These are phyloP conservation scores for Keiferia lycopersicella DNA, from an alignment of 2,888 invertebrate genomes.

Conservation along the genomic window DNA sequence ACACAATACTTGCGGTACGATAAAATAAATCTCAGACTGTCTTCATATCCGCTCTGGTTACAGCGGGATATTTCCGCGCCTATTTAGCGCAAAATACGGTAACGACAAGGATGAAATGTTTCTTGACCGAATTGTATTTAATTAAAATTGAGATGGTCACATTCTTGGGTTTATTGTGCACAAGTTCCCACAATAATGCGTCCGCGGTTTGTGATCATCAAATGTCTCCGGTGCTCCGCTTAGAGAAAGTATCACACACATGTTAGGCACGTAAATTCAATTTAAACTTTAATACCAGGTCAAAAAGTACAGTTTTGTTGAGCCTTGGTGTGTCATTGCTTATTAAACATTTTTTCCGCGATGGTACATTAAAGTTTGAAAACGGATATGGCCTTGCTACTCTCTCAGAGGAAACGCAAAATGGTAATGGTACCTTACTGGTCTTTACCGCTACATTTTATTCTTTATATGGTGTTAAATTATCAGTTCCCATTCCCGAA, in stretches of 20 bases:
- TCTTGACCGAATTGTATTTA: not conserved
- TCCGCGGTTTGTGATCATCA: constrained; percentile 14
- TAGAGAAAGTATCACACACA: constrained; percentile 22
- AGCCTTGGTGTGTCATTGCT: constrained; percentile 46
- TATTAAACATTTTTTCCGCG: constrained; percentile 50
- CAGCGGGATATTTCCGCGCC: not conserved
- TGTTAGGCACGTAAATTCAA: constrained; percentile 25
- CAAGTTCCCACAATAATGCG: constrained; percentile 18
- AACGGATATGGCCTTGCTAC: constrained; percentile 45
- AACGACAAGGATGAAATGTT: not conserved
- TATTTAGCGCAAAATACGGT: constrained; percentile 9
- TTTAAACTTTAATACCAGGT: constrained; percentile 31
- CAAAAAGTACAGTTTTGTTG: constrained; percentile 46
- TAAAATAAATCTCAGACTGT: constrained; percentile 8
- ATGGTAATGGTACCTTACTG: constrained; percentile 30
- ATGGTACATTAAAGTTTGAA: constrained; percentile 38
- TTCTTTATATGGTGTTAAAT: constrained; percentile 27
- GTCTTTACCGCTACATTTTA: constrained; percentile 31
- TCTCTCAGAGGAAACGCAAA: constrained; percentile 40
- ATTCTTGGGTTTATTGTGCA: constrained; percentile 15
- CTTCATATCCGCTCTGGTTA: constrained; percentile 16
- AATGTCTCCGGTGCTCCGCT: constrained; percentile 20
- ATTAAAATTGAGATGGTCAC: constrained; percentile 12
- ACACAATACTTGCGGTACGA: constrained; percentile 7
- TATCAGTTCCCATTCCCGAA: constrained; percentile 18